Evolutionary conservation across 92 coral and sea anemone species (phyloP).

Genomic region (Epizoanthus rinbou): DNA sequence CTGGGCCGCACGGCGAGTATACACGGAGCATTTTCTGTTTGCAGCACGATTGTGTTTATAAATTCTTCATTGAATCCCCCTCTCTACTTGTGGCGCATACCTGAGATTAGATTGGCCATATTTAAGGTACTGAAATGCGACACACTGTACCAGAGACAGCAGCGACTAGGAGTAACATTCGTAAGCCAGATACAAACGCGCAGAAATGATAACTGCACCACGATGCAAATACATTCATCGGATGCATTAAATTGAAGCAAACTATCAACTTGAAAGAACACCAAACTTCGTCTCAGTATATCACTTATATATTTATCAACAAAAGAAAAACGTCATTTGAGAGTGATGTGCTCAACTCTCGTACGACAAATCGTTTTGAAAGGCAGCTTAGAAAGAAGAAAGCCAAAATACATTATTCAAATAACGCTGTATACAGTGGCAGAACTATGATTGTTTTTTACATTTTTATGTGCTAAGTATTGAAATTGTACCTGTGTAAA

Average conservation of each 20-base stretch:
- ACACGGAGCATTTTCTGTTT: slow-evolving; percentile 34
- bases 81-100: slow-evolving; percentile 35
- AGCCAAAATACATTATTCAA: too few relatives aligned
- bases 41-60: slow-evolving; percentile 37
- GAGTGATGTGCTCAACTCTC: too few relatives aligned
- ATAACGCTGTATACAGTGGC: too few relatives aligned
- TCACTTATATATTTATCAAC: too few relatives aligned
- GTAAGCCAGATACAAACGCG: neutral
- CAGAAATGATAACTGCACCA: slow-evolving; percentile 9
- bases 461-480: too few relatives aligned
- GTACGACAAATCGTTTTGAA: too few relatives aligned
- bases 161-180: neutral
- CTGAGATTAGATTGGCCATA: slow-evolving; percentile 30
- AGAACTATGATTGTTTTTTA: too few relatives aligned
- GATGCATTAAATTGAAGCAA: neutral
- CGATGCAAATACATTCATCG: neutral
- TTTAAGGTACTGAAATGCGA: neutral
- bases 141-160: neutral
- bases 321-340: too few relatives aligned
- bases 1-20: slow-evolving; percentile 21
- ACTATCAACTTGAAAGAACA: neutral
- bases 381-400: too few relatives aligned
- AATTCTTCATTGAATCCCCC: slow-evolving; percentile 37
- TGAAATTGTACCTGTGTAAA: too few relatives aligned
- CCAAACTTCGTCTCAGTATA: too few relatives aligned